phyloP scores from a whole-genome alignment of 2,888 invertebrate species.

The Andrena hattorfiana region DNA sequence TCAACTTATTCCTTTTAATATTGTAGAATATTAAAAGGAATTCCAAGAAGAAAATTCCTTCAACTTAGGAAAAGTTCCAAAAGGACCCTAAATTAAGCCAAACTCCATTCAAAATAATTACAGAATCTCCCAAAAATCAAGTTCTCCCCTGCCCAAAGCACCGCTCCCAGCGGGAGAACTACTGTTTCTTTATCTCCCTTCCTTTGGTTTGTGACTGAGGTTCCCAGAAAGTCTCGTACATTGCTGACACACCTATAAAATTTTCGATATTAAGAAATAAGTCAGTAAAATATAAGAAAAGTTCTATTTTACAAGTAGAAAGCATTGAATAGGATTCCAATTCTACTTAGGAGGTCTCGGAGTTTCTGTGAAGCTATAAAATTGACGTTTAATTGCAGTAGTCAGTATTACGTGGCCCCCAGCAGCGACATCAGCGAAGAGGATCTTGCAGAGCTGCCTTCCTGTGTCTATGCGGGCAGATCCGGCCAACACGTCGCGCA shows the following conservation, averaged over 20 bases:
- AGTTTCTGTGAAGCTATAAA: not conserved
- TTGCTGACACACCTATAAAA: too few relatives aligned
- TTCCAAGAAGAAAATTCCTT: too few relatives aligned
- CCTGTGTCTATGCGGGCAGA: conserved; percentile 92
- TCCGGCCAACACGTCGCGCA: conserved; percentile 83
- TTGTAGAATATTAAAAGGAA: too few relatives aligned
- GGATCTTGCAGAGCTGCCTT: conserved; percentile 90
- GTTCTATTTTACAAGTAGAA: not conserved
- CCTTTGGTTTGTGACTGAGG: too few relatives aligned
- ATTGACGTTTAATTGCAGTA: conserved; percentile 67
- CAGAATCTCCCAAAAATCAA: not conserved
- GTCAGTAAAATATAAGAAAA: not conserved
- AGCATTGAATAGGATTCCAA: not conserved
- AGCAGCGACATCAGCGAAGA: conserved; percentile 87
- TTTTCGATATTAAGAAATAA: too few relatives aligned
- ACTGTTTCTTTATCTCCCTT: too few relatives aligned
- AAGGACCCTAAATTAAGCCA: too few relatives aligned
- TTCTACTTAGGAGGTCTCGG: not conserved
- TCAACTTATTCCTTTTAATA: too few relatives aligned
- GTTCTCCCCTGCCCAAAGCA: not conserved
- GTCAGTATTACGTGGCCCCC: conserved; percentile 81
- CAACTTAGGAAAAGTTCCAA: too few relatives aligned
- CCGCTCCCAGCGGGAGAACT: not conserved
- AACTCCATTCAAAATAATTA: too few relatives aligned
- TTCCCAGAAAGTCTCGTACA: too few relatives aligned